phyloP scores from a whole-genome alignment of 2,113 vertebrate species.

The Sclerurus mexicanus region DNA sequence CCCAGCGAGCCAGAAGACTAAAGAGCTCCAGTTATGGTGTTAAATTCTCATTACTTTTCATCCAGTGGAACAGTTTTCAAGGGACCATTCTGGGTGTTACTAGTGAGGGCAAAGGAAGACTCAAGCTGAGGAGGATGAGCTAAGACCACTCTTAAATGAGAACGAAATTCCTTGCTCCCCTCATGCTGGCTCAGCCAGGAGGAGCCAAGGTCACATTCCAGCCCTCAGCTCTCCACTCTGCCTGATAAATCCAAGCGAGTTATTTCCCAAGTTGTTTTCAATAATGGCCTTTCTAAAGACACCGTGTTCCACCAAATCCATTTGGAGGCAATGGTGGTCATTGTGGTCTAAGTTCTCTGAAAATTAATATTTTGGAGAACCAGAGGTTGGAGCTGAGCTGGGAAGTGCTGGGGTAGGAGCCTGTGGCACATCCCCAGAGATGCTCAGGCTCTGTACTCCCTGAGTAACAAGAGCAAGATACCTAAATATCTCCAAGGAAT shows the following conservation, averaged over 20 bases:
- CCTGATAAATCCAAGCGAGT: not conserved
- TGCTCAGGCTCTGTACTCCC: not conserved
- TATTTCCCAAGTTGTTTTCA: not conserved
- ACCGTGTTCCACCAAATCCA: rapidly evolving
- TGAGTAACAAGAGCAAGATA: conserved; percentile 43
- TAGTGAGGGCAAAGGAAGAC: not conserved
- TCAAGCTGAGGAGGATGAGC: not conserved
- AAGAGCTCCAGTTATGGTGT: not conserved
- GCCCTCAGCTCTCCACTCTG: not conserved
- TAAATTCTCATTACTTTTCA: conserved; percentile 1
- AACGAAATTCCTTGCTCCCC: not conserved
- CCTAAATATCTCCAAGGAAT: conserved; percentile 53
- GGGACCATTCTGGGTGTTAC: not conserved
- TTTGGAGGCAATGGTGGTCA: not conserved
- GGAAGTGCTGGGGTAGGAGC: not conserved
- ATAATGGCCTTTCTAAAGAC: not conserved
- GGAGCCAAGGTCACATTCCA: not conserved
- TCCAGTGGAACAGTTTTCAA: not conserved
- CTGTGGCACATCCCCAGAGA: not conserved
- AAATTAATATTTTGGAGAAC: not conserved
- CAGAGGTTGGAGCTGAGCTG: not conserved
- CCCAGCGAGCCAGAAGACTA: not conserved
- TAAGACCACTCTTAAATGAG: not conserved
- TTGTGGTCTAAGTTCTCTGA: not conserved
- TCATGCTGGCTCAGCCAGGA: not conserved